Evolutionary conservation across 92 coral and sea anemone species (phyloP).

Genomic region (Phymanthus crucifer): DNA sequence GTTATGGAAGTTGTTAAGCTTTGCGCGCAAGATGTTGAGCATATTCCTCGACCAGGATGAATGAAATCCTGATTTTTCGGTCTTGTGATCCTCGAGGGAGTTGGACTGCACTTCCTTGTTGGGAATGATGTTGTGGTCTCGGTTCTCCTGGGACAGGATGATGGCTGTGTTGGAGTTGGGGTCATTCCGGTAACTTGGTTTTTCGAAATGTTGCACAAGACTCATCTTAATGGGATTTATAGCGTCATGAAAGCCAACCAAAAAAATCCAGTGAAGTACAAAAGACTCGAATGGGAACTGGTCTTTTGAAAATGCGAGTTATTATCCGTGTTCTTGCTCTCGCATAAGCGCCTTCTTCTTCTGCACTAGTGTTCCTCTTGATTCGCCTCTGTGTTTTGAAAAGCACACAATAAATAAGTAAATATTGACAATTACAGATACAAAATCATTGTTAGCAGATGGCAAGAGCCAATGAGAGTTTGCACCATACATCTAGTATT

Average conservation of each 20-base stretch:
- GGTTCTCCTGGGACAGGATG: constrained; percentile 5
- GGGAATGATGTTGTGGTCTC: neutral
- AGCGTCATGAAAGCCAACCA: neutral
- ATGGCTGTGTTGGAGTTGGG: neutral
- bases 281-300: neutral
- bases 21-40: constrained; percentile 32
- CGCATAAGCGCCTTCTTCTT: neutral
- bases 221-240: neutral
- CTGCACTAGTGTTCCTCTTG: neutral
- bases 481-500: neutral
- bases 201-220: neutral
- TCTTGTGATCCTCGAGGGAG: constrained; percentile 3
- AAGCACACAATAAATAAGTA: neutral
- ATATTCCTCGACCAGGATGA: constrained; percentile 33
- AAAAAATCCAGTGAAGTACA: neutral
- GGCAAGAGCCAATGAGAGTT: constrained; percentile 19
- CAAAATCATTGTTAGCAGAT: constrained; percentile 17
- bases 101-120: neutral
- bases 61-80: neutral
- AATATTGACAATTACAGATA: constrained; percentile 23
- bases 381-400: neutral
- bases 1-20: constrained; percentile 31
- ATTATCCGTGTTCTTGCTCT: too few relatives aligned
- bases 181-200: constrained; percentile 2
- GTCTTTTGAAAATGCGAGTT: neutral